Evolutionary conservation across 2,888 invertebrate species (phyloP).

Genomic region (Drosophila neutralis): DNA sequence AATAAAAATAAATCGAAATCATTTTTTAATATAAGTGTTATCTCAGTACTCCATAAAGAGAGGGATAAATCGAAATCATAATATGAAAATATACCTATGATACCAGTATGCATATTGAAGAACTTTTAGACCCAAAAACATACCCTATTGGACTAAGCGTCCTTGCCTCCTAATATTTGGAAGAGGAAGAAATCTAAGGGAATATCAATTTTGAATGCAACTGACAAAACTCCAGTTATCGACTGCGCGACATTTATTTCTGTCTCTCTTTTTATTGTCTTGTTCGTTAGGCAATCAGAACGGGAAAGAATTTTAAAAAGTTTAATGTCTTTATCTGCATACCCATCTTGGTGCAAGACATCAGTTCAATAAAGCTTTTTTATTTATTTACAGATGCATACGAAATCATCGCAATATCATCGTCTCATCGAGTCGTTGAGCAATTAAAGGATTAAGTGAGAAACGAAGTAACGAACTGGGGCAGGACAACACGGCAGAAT

Average conservation of each 20-base stretch:
- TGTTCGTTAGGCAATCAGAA: neutral
- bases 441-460: slow-evolving; percentile 44
- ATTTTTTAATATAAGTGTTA: too few relatives aligned
- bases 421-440: slow-evolving; percentile 25
- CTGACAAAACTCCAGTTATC: neutral
- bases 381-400: slow-evolving; percentile 40
- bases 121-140: neutral
- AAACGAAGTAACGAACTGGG: slow-evolving; percentile 2
- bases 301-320: too few relatives aligned
- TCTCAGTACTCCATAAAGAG: too few relatives aligned
- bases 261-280: neutral
- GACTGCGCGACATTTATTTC: neutral
- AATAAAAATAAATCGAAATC: neutral
- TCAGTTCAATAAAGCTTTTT: neutral
- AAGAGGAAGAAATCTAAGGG: neutral
- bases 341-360: neutral
- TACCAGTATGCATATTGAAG: neutral
- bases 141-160: neutral
- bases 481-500: slow-evolving; percentile 10
- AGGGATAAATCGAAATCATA: neutral
- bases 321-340: neutral
- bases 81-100: neutral
- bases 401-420: slow-evolving; percentile 11
- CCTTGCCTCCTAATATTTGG: neutral
- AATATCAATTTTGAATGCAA: neutral